A percentile compares a stretch with the other conserved stretches of the same genome.
Conservation (phyloP, 2,113 vertebrate genomes). For the Stomatorhinus ivindoensis region DNA sequence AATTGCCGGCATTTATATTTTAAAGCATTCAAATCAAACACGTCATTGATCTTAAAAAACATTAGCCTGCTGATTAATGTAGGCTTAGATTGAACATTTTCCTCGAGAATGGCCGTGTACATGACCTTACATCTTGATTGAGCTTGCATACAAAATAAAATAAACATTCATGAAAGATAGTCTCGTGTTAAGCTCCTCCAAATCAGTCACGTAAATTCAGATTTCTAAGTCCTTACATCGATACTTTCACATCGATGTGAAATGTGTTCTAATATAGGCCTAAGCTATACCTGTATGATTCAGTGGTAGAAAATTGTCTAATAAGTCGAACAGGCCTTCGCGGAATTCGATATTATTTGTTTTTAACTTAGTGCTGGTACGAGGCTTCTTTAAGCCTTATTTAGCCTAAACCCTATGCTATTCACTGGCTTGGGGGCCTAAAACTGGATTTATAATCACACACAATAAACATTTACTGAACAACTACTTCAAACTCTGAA, state of each 20-base stretch:
- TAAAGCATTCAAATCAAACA: not conserved
- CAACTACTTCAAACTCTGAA: not conserved
- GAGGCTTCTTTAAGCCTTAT: not conserved
- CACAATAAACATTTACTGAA: not conserved
- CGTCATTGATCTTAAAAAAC: not conserved
- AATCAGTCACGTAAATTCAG: not conserved
- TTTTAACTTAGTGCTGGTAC: not conserved
- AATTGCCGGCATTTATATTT: not conserved
- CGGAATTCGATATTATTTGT: not conserved
- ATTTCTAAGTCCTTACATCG: not conserved
- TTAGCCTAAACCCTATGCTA: not conserved
- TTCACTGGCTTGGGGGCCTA: not conserved
- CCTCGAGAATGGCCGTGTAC: not conserved
- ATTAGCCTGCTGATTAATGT: not conserved
- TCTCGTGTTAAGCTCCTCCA: not conserved
- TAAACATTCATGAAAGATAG: not conserved
- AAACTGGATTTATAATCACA: not conserved
- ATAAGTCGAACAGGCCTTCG: not conserved
- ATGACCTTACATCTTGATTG: not conserved
- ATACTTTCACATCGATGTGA: not conserved
- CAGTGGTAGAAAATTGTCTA: not conserved
- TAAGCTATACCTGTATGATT: not conserved
- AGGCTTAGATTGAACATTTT: not conserved
- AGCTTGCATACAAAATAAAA: not conserved
- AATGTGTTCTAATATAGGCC: not conserved